phyloP scores from a whole-genome alignment of 2,888 invertebrate species.

The Acrocyrtus sp. region DNA sequence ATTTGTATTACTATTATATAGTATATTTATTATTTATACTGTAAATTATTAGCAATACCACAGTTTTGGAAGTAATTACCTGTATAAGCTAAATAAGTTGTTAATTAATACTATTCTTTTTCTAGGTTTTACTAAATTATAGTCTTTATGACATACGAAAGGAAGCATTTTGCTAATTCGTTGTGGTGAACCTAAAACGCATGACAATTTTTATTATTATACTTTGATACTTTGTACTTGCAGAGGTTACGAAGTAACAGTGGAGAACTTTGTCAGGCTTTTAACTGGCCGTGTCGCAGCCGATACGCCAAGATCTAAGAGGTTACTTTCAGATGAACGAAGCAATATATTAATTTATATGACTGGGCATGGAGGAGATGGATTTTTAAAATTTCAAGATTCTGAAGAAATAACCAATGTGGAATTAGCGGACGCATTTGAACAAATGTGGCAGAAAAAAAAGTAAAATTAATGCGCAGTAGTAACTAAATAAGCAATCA shows the following conservation, averaged over 20 bases:
- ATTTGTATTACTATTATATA: too few relatives aligned
- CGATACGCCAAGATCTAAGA: conserved; percentile 94
- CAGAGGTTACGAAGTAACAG: conserved; percentile 79
- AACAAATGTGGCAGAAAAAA: conserved; percentile 99
- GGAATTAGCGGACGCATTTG: conserved; percentile 97
- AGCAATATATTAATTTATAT: conserved; percentile 97
- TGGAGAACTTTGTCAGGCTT: conserved; percentile 97
- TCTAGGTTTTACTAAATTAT: neutral
- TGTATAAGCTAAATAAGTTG: too few relatives aligned
- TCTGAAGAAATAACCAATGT: conserved; percentile 98
- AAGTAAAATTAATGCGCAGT: conserved; percentile 77
- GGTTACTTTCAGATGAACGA: conserved; percentile 93
- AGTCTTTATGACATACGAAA: neutral
- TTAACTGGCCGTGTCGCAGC: conserved; percentile 92
- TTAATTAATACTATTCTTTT: neutral
- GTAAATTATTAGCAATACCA: too few relatives aligned
- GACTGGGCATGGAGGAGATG: conserved; percentile 97
- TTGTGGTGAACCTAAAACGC: conserved; percentile 66
- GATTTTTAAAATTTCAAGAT: conserved; percentile 99
- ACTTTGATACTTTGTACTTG: neutral
- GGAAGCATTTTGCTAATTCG: conserved; percentile 94
- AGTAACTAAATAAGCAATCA: too few relatives aligned
- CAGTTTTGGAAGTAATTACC: too few relatives aligned
- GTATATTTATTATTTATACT: too few relatives aligned
- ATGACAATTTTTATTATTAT: neutral